A percentile compares a stretch with the other conserved stretches of the same genome.
Conservation (phyloP, 2,888 invertebrate genomes). For the Sinelater perroti region DNA sequence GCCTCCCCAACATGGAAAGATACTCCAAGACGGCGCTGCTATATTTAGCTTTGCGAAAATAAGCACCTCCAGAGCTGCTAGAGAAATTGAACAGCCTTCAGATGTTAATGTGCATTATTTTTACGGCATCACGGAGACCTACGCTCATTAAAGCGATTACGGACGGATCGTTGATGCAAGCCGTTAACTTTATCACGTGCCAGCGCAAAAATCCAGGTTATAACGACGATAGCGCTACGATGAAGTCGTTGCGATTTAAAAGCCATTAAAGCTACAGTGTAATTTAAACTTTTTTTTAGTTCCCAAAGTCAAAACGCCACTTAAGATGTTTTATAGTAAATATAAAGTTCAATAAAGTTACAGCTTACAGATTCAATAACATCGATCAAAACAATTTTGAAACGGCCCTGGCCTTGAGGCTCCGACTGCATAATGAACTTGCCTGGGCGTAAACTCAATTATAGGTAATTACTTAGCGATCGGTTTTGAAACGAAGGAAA, state of each 20-base stretch:
- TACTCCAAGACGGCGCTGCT: slow-evolving; percentile 6
- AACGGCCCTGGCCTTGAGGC: slow-evolving; percentile 15
- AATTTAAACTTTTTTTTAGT: too few species aligned
- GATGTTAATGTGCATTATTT: slow-evolving; percentile 6
- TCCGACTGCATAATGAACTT: slow-evolving; percentile 3
- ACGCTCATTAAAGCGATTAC: slow-evolving; percentile 9
- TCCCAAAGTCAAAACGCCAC: too few species aligned
- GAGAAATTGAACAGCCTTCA: slow-evolving; percentile 10
- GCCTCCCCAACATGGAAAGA: slow-evolving; percentile 14
- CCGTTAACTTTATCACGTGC: too few species aligned
- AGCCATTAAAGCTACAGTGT: too few species aligned
- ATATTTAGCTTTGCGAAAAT: slow-evolving; percentile 14
- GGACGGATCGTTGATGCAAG: not conserved
- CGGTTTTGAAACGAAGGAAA: slow-evolving; percentile 1
- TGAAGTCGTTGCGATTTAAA: too few species aligned
- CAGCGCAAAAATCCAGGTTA: too few species aligned
- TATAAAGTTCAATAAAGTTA: too few species aligned
- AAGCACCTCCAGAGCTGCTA: slow-evolving; percentile 8
- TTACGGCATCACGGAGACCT: not conserved
- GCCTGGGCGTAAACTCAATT: slow-evolving; percentile 13
- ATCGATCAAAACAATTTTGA: slow-evolving; percentile 13
- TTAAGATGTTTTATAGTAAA: too few species aligned
- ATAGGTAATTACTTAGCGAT: not conserved
- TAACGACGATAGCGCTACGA: too few species aligned
- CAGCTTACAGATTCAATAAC: too few species aligned